Percentiles rank a stretch among this genome's conserved stretches.
phyloP scores from a whole-genome alignment of 2,888 invertebrate genomes.

The Synergus laeviventris region DNA sequence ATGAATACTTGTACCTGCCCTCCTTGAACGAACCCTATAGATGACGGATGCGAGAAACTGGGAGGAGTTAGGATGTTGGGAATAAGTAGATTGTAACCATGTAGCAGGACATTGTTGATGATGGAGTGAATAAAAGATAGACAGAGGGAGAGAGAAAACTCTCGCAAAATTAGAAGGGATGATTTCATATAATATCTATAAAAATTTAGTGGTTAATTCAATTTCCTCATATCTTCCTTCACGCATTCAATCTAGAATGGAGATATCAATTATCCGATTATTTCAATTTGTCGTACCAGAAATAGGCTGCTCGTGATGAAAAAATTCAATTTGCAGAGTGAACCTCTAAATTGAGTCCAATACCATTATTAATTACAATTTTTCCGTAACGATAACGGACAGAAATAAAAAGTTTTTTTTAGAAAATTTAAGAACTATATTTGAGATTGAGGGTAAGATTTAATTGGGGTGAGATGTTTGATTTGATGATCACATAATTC shows the following conservation, averaged over 20 bases:
- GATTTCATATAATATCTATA: background rate
- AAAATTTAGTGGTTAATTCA: conserved; percentile 4
- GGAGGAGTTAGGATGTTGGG: conserved; percentile 65
- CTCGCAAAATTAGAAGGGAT: conserved; percentile 9
- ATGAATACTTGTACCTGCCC: conserved; percentile 67
- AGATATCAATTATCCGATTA: conserved; percentile 15
- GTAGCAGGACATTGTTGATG: conserved; percentile 65
- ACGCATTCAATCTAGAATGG: background rate
- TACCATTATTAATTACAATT: too few species aligned
- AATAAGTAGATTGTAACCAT: conserved; percentile 65
- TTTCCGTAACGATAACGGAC: too few species aligned
- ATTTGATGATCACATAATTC: too few species aligned
- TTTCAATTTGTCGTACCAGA: background rate
- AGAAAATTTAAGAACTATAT: too few species aligned
- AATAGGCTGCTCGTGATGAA: too few species aligned
- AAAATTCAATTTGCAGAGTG: too few species aligned
- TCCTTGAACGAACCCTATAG: conserved; percentile 64
- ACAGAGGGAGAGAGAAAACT: background rate
- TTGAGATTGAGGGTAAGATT: too few species aligned
- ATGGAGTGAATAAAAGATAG: conserved; percentile 51
- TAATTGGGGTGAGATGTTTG: too few species aligned
- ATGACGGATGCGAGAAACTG: conserved; percentile 62
- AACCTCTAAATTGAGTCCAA: too few species aligned
- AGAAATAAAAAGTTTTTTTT: too few species aligned
- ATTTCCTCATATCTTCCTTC: background rate